phyloP scores from a whole-genome alignment of 2,888 invertebrate species.

The Mantis religiosa region DNA sequence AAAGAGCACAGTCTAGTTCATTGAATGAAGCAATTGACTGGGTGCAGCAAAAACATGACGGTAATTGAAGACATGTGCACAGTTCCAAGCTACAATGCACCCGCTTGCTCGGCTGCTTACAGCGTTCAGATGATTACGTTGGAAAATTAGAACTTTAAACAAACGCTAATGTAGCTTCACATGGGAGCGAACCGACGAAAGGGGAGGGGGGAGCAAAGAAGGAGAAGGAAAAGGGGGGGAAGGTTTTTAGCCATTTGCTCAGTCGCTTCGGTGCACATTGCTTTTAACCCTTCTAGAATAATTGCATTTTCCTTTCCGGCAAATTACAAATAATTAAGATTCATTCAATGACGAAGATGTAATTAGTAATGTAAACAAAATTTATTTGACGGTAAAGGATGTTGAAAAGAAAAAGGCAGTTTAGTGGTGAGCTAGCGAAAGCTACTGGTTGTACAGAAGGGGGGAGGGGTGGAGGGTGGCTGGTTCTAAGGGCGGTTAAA shows the following conservation, averaged over 20 bases:
- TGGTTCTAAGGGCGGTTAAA: slow-evolving; percentile 13
- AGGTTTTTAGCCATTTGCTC: slow-evolving; percentile 21
- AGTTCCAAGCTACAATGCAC: neutral
- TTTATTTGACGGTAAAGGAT: slow-evolving; percentile 28
- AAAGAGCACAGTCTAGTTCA: neutral
- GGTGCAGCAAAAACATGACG: neutral
- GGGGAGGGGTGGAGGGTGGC: neutral
- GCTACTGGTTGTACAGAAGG: slow-evolving; percentile 1
- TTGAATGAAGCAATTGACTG: neutral
- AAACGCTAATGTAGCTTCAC: slow-evolving; percentile 23
- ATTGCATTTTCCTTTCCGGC: slow-evolving; percentile 32
- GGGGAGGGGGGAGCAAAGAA: neutral
- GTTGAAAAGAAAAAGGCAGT: slow-evolving; percentile 22
- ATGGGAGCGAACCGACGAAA: neutral
- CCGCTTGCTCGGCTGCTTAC: neutral
- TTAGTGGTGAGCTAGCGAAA: slow-evolving; percentile 7
- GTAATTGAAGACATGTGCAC: slow-evolving; percentile 10
- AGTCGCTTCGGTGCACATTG: slow-evolving; percentile 25
- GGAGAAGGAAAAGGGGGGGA: neutral
- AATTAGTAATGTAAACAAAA: slow-evolving; percentile 32
- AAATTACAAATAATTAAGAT: slow-evolving; percentile 33
- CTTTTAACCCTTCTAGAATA: slow-evolving; percentile 28
- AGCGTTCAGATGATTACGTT: slow-evolving; percentile 26
- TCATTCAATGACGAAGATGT: slow-evolving; percentile 32
- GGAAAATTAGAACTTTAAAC: slow-evolving; percentile 29